Evolutionary conservation across 1,140 invertebrate genomes (phyloP), one percentile per base, ranked within the genome.

Genomic region (Rhagoletis pomonella): DNA sequence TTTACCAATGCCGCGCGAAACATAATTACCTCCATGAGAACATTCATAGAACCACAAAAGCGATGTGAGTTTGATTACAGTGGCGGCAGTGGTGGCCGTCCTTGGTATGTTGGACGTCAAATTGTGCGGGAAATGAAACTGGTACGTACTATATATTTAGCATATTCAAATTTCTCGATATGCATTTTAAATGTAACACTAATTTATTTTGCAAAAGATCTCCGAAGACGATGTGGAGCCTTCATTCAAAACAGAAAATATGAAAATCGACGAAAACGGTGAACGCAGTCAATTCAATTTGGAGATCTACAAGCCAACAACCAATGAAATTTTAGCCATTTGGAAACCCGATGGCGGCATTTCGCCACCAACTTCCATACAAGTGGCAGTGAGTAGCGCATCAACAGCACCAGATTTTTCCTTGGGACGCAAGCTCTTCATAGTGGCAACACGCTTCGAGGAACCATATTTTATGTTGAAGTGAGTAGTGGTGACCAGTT

Each of bases 211-310:
- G 14, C 5, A 7, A 17, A 17, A 88, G 88, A 92, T 92, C 42
- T 92, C 91, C 17, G 91, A 92, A 88, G 91, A 92, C 12, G 91
- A 92, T 50, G 90, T 92, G 0, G 91, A 92, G 81, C 91, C 91
- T 0, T 86, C 77, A 44, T 91, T 92, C 4, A 92, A 91, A 85
- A 92, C 91, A 0, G 91, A 92, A 64, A 92, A 94, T 60, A 95
- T 98, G 69, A 93, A 94, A 62, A 96, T 98, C 87, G 95, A 97
- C 89, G 94, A 96, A 81, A 88, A 93, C 92, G 97, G 97, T 3
- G 94, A 96, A 90, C 93, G 97, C 50, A 94, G 93, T 19, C 94
- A 96, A 84, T 97, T 97, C 90, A 95, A 95, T 59, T 93, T 98
- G 47, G 96, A 97, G 90, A 95, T 98, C 86, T 95, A 98, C 64